These are phyloP conservation scores for Ictidomys tridecemlineatus DNA, from an alignment of 2,113 vertebrate genomes.

Conservation along the genomic window DNA sequence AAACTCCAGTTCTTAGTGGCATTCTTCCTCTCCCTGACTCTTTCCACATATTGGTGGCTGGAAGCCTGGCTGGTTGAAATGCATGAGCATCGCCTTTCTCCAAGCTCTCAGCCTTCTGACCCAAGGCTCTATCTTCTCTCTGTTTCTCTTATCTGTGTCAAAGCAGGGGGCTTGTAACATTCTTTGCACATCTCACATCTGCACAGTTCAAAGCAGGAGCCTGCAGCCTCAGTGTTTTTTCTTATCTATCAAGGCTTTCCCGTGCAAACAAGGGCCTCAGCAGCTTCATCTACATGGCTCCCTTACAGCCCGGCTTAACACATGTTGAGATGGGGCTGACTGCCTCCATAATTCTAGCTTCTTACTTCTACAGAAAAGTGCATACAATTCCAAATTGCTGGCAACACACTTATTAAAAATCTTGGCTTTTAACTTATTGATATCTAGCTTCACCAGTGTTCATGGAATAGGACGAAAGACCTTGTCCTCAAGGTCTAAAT, in stretches of 20 bases:
- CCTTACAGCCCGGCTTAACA: neutral
- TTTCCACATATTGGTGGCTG: neutral
- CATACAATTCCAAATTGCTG: neutral
- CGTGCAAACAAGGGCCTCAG: constrained; percentile 62
- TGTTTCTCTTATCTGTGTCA: constrained; percentile 80
- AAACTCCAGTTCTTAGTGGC: neutral
- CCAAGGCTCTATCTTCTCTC: constrained; percentile 70
- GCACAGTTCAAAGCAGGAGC: constrained; percentile 77
- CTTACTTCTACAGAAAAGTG: neutral
- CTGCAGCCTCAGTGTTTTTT: constrained; percentile 67
- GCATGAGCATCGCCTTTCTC: constrained; percentile 4
- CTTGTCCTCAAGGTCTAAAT: neutral
- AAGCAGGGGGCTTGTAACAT: constrained; percentile 79
- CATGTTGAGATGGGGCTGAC: neutral
- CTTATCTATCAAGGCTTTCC: constrained; percentile 77
- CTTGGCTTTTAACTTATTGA: neutral
- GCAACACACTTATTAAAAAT: neutral
- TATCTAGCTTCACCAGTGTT: neutral
- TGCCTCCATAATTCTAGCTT: neutral
- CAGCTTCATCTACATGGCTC: constrained; percentile 40
- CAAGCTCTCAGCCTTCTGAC: constrained; percentile 47
- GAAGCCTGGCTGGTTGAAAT: constrained; percentile 67
- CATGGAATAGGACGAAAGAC: neutral
- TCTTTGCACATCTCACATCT: constrained; percentile 77
- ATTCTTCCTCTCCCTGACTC: neutral